Base-by-base conservation (phyloP, 2,113 vertebrate genomes). In the Haemorhous mexicanus region DNA sequence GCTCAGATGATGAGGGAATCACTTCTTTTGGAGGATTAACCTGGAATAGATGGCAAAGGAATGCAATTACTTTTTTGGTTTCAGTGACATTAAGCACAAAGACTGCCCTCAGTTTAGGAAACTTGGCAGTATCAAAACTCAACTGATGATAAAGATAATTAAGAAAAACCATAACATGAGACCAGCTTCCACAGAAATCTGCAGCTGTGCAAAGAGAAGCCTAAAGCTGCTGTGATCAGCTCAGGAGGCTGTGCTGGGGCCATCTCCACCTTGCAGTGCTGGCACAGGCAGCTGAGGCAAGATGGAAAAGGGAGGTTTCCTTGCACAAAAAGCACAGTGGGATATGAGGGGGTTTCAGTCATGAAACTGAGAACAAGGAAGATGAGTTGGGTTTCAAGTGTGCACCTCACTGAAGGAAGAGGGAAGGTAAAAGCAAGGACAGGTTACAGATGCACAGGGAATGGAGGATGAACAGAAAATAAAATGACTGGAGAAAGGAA, bases 1-100 rank as follows among this genome's bases (percentile, higher is more conserved):
- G 85, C 75, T 95, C 92, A 80, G 90, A 88, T 80, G 95, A 96
- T 90, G 72, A 96, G 63, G 32, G 35, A 94, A 95, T 86, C 72
- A 50, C 68, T 94, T 63, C 78, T 93, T 82, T 61, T 63, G 87
- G 85, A 88, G 85, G 94, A 95, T 95, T 96, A 95, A 55, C 43
- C 33, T n/a, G 39, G 72, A 80, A 85, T 39, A 67, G 43, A 77
- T 67, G 75, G 93, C 47, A 90, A 89, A 87, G 41, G 67, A 93
- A 96, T 59, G 68, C 79, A 91, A 92, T 94, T 95, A 90, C 75
- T 59, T 77, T 76, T 79, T 69, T 67, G 35, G 46, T 80, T 80
- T 88, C 82, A 44, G 16, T 78, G 79, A 70, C 78, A 61, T 67
- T 74, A 86, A 83, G 75, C 92, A 86, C 3, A 10, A 85, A 83